Evolutionary conservation across 1,140 invertebrate genomes (phyloP).

Genomic region (Plectrocnemia conspersa): DNA sequence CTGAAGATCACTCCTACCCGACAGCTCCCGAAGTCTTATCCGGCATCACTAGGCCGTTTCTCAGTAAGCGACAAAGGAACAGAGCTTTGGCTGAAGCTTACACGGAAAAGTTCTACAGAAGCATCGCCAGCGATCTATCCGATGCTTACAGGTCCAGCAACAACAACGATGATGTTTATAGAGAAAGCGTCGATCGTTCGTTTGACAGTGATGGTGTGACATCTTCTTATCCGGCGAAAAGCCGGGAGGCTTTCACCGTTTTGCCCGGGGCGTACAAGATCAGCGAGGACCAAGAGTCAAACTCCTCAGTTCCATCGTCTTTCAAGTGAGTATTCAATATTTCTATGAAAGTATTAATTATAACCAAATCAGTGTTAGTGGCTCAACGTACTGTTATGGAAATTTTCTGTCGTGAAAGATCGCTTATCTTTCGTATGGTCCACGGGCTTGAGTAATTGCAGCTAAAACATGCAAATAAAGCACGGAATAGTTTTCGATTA

Average conservation of each 20-base stretch:
- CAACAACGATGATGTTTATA: neutral
- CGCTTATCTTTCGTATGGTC: too few relatives aligned
- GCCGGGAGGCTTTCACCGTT: conserved; percentile 13
- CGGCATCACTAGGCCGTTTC: neutral
- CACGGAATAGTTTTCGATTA: too few relatives aligned
- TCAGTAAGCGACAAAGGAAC: conserved; percentile 13
- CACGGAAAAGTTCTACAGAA: conserved; percentile 30
- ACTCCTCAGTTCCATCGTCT: conserved; percentile 7
- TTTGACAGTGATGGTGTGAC: conserved; percentile 12
- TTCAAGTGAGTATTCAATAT: conserved; percentile 8
- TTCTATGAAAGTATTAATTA: too few relatives aligned
- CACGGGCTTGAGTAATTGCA: too few relatives aligned
- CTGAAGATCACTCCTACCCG: conserved; percentile 4
- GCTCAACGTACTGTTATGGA: too few relatives aligned
- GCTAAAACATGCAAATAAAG: too few relatives aligned
- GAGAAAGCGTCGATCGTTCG: conserved; percentile 5
- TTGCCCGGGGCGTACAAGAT: neutral
- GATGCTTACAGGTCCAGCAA: neutral
- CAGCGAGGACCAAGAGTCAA: conserved; percentile 3
- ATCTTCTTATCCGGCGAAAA: neutral
- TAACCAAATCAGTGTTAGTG: too few relatives aligned
- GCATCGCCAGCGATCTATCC: conserved; percentile 12
- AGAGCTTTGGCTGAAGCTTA: conserved; percentile 24
- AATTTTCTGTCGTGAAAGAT: too few relatives aligned
- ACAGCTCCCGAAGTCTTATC: neutral